phyloP scores from a whole-genome alignment of 2,888 invertebrate genomes.

The Rotaria socialis region DNA sequence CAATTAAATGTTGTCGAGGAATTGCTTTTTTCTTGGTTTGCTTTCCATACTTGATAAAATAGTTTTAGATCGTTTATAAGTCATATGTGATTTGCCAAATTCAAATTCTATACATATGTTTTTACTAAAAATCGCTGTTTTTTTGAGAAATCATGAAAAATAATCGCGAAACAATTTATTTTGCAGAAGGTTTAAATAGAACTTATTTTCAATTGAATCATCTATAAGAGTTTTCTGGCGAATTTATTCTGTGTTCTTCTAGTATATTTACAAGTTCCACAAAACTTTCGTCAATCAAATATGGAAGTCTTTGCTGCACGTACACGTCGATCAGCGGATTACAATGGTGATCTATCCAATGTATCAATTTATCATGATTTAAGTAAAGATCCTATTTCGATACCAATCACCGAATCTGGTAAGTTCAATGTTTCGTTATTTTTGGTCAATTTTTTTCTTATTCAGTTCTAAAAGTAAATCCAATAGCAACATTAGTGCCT shows the following conservation, averaged over 20 bases:
- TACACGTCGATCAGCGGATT: conserved; percentile 13
- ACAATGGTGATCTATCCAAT: not conserved
- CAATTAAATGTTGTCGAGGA: too few species aligned
- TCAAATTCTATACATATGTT: too few species aligned
- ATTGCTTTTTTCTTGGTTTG: too few species aligned
- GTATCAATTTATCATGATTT: not conserved
- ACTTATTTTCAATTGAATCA: too few species aligned
- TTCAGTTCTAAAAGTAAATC: not conserved
- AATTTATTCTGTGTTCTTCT: not conserved
- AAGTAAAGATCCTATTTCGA: conserved; percentile 6
- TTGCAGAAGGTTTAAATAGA: too few species aligned
- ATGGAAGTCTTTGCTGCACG: conserved; percentile 35
- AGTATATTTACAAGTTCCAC: conserved; percentile 45
- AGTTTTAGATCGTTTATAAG: too few species aligned
- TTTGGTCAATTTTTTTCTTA: not conserved
- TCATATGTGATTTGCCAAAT: too few species aligned
- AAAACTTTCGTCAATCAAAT: conserved; percentile 44
- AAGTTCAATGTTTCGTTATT: not conserved
- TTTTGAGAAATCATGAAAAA: too few species aligned
- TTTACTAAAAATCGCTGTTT: too few species aligned
- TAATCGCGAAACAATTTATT: too few species aligned
- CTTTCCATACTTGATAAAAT: too few species aligned
- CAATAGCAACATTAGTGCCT: not conserved
- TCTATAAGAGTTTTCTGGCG: too few species aligned
- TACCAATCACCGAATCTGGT: not conserved